phyloP scores from a whole-genome alignment of 1,140 invertebrate species.

The Nixonia krombeini region DNA sequence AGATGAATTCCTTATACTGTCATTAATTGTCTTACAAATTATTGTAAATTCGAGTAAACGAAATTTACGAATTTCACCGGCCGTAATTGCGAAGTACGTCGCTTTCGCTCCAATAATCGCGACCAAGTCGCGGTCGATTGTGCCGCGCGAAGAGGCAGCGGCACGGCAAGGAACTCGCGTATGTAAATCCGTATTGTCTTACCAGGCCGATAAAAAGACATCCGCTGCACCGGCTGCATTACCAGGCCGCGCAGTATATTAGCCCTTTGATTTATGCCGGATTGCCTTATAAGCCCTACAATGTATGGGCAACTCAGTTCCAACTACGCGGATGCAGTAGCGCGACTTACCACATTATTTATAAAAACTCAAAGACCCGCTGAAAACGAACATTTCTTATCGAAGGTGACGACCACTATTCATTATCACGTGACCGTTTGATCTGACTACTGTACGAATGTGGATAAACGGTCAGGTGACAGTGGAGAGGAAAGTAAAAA shows the following conservation, averaged over 20 bases:
- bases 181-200: conserved; percentile 70
- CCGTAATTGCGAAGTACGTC: conserved; percentile 59
- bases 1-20: too few relatives aligned
- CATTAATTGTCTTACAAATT: too few relatives aligned
- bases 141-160: conserved; percentile 40
- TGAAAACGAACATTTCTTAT: conserved; percentile 22
- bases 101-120: conserved; percentile 55
- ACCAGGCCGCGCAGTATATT: conserved; percentile 64
- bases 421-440: not conserved
- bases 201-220: conserved; percentile 68
- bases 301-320: conserved; percentile 4
- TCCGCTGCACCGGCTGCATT: conserved; percentile 61
- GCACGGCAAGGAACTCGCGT: conserved; percentile 49
- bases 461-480: too few relatives aligned
- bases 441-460: too few relatives aligned
- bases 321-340: conserved; percentile 12
- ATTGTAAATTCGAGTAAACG: conserved; percentile 10
- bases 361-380: conserved; percentile 20
- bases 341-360: not conserved
- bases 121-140: conserved; percentile 40
- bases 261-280: conserved; percentile 69
- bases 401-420: not conserved
- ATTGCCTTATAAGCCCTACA: conserved; percentile 40
- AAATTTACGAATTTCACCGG: conserved; percentile 47
- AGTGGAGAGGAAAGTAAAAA: too few relatives aligned